A percentile compares a stretch with the other conserved stretches of the same genome.
Evolutionary conservation across 2,888 invertebrate species (phyloP).

Genomic region (Idaea biselata): DNA sequence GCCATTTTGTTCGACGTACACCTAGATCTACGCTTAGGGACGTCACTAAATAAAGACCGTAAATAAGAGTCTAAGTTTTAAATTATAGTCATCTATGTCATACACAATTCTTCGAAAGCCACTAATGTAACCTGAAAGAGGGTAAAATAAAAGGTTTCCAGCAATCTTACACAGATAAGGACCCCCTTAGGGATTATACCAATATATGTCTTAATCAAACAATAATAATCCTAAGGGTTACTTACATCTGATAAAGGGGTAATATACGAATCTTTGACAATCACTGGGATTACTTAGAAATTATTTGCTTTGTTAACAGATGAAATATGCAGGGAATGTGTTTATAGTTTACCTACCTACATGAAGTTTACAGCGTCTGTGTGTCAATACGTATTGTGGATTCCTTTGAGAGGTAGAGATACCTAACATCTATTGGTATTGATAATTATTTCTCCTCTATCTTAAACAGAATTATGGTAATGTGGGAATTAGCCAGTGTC

Average conservation of each 20-base stretch:
- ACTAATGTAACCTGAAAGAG: neutral
- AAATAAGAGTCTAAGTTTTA: no score
- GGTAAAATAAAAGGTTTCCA: neutral
- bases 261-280: conserved; percentile 24
- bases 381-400: neutral
- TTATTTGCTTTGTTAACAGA: neutral
- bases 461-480: no score
- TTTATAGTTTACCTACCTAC: neutral
- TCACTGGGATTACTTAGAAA: conserved; percentile 13
- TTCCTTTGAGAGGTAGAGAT: neutral
- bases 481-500: no score
- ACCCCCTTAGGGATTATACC: conserved; percentile 1
- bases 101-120: no score
- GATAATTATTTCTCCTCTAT: no score
- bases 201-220: conserved; percentile 9
- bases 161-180: neutral
- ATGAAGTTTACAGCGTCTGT: neutral
- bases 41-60: no score
- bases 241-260: conserved; percentile 18
- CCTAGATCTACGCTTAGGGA: no score
- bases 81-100: no score
- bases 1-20: no score
- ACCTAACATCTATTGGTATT: no score
- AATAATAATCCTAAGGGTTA: conserved; percentile 20
- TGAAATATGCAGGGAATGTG: neutral